Evolutionary conservation across 2,797 vertebrate genomes (phyloP), one percentile per base, ranked within the genome.

Genomic region (Phoeniculus purpureus): DNA sequence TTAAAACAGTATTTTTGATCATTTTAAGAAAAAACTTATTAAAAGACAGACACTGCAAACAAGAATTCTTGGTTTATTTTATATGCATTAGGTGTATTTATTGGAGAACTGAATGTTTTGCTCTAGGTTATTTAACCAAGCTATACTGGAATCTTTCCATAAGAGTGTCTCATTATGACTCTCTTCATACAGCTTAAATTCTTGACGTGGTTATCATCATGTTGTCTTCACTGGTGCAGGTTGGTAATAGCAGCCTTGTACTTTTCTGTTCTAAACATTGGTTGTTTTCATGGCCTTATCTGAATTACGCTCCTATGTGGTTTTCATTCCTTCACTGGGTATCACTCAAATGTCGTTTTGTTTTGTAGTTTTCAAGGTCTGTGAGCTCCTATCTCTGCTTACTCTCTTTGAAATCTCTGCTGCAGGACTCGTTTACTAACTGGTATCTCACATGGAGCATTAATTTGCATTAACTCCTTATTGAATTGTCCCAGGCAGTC

Each of bases 361-460:
- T 55, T 21, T 71, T 31, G 13, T 15, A 45, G 14, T 60, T 91
- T 92, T 56, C 29, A 58, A 34, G 40, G 7, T 48, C 27, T 60
- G 0, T 50, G 78, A 19, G 16, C 23, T 25, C 7, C 26, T 62
- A 4, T 43, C 9, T 55, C 31, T 45, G 13, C 25, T 67, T 45
- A 13, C 5, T 23, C 1, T 34, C 26, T 65, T 40, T 32, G 27
- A 65, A 81, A 32, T 45, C 11, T 85, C 15, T 60, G 12, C 25
- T 87, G 66, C 23, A 29, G 77, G 29, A 40, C 23, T 74, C 3
- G 0, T 9, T 4, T 40, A 9, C 21, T 47, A 54, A 15, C 22
- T n/a, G 34, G 22, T 23, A 10, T 71, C 15, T 81, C 9, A 7
- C 0, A 0, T 2, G 29, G 7, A 8, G 4, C 56, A 47, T 52